Evolutionary conservation across 2,797 vertebrate species (phyloP).

Genomic region (Lithobates pipiens): DNA sequence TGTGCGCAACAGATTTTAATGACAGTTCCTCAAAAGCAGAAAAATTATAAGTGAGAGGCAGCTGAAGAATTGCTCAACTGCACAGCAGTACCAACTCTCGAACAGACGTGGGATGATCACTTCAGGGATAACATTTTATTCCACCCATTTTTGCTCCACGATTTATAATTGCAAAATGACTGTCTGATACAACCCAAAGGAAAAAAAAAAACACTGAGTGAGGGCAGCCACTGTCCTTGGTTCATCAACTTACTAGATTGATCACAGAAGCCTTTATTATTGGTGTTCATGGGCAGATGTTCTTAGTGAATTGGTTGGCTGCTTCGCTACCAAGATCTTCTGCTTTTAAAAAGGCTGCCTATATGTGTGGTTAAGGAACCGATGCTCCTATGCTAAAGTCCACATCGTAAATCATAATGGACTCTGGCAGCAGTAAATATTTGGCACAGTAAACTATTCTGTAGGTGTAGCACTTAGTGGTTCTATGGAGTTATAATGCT

Average conservation of each 20-base stretch:
- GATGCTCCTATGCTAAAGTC: neutral
- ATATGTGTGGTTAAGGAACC: too few relatives aligned
- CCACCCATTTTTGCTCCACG: too few relatives aligned
- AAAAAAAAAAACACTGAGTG: too few relatives aligned
- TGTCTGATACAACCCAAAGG: too few relatives aligned
- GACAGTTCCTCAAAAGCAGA: neutral
- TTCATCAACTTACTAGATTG: neutral
- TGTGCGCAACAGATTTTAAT: neutral
- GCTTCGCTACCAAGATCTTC: neutral
- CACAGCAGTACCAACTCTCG: too few relatives aligned
- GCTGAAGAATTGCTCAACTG: too few relatives aligned
- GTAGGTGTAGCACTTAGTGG: constrained; percentile 77
- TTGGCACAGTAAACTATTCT: constrained; percentile 59
- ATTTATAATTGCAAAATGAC: too few relatives aligned
- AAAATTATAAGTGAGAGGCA: too few relatives aligned
- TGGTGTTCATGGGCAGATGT: neutral
- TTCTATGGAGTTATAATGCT: constrained; percentile 97
- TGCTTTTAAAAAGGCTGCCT: neutral
- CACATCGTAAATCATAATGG: neutral
- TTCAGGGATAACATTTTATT: too few relatives aligned
- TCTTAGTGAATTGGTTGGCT: neutral
- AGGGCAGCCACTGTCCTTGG: too few relatives aligned
- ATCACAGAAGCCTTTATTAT: neutral
- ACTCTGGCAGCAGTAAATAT: neutral
- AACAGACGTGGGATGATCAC: too few relatives aligned